Evolutionary conservation across 2,113 vertebrate genomes (phyloP).

Genomic region (Stictonetta naevosa): DNA sequence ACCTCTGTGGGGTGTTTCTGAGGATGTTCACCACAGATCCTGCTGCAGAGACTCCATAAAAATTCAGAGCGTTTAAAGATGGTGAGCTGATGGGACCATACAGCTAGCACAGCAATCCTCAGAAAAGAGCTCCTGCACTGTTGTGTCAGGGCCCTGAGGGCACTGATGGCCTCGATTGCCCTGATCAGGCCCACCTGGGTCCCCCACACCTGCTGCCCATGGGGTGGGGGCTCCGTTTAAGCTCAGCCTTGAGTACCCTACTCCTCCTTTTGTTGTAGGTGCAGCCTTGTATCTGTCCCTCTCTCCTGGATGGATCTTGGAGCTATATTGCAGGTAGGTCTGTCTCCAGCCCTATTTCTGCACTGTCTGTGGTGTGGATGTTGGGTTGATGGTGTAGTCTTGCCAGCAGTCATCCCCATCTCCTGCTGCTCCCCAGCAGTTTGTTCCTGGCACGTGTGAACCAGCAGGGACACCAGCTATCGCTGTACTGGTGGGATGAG

Average conservation of each 20-base stretch:
- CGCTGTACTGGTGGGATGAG: neutral
- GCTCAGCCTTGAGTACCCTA: rapidly evolving
- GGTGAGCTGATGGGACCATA: neutral
- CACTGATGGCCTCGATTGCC: neutral
- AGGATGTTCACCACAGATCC: neutral
- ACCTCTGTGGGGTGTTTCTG: neutral
- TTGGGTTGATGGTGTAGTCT: neutral
- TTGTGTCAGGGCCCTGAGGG: neutral
- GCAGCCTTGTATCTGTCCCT: rapidly evolving
- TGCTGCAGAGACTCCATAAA: neutral
- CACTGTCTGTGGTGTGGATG: neutral
- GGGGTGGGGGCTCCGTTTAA: rapidly evolving
- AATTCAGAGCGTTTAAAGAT: neutral
- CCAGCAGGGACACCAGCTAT: neutral
- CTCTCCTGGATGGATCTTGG: neutral
- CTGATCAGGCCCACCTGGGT: neutral
- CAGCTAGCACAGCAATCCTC: rapidly evolving
- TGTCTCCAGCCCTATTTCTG: neutral
- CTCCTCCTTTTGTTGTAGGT: rapidly evolving
- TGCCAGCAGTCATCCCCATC: neutral
- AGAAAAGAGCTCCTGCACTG: neutral
- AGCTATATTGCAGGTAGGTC: rapidly evolving
- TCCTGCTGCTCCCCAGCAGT: neutral
- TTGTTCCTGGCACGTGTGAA: rapidly evolving
- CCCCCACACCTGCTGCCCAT: neutral